Percentiles rank a stretch among this genome's conserved stretches.
Conservation (phyloP, 2,797 vertebrate genomes). For the Mus spretus region DNA sequence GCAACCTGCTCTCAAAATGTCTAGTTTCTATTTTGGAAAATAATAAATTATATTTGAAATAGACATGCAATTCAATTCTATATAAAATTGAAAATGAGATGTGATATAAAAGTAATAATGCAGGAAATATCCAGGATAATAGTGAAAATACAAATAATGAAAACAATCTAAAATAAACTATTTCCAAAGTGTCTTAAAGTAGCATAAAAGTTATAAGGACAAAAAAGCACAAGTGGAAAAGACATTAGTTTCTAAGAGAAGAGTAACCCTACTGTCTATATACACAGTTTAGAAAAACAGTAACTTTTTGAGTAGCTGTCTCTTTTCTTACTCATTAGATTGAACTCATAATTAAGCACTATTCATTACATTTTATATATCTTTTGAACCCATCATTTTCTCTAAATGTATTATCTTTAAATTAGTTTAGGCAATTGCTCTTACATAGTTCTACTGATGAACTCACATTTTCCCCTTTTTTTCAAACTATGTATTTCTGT, state of each 20-base stretch:
- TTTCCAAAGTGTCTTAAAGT: background rate
- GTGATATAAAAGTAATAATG: background rate
- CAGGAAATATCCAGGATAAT: background rate
- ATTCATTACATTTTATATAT: background rate
- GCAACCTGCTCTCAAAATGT: background rate
- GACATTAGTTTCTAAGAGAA: background rate
- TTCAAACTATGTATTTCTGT: background rate
- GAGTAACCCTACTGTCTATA: background rate
- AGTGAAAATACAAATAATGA: background rate
- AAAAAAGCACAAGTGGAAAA: background rate
- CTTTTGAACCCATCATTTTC: background rate
- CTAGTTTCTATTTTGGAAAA: background rate
- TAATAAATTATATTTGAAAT: conserved; percentile 1
- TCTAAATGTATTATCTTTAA: background rate
- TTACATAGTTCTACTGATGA: background rate
- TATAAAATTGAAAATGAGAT: background rate
- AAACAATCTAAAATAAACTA: background rate
- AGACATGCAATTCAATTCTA: background rate
- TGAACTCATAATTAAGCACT: background rate
- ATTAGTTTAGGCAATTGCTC: background rate
- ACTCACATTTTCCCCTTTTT: background rate
- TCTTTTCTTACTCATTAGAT: background rate
- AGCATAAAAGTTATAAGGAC: background rate
- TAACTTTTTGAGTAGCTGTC: background rate
- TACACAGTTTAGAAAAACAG: background rate